Evolutionary conservation across 1,140 invertebrate genomes (phyloP).

Genomic region (Oscheius sp.): DNA sequence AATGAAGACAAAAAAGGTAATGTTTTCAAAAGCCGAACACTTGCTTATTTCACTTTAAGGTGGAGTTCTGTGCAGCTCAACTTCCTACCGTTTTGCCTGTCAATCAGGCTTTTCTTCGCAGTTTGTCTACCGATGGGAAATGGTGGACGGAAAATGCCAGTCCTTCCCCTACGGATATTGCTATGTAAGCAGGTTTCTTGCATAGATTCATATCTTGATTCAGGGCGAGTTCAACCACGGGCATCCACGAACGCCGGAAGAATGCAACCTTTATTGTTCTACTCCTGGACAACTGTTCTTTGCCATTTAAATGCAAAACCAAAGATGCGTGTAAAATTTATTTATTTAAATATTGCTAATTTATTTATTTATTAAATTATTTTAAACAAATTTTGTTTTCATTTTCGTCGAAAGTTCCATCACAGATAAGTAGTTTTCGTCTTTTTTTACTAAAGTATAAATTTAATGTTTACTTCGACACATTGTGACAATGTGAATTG

Average conservation of each 20-base stretch:
- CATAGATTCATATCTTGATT: not conserved
- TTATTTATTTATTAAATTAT: no score
- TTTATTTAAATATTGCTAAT: no score
- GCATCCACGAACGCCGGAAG: not conserved
- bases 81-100: slow-evolving; percentile 3
- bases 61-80: not conserved
- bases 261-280: not conserved
- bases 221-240: not conserved
- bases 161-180: slow-evolving; percentile 25
- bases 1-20: no score
- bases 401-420: no score
- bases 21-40: no score
- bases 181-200: not conserved
- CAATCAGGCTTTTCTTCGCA: not conserved
- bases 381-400: no score
- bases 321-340: no score
- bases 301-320: not conserved
- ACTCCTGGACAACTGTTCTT: not conserved
- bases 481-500: no score
- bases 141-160: slow-evolving; percentile 20
- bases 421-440: no score
- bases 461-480: no score
- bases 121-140: slow-evolving; percentile 31
- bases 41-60: no score
- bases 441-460: no score